Percentiles rank a stretch among this genome's conserved stretches.
phyloP scores from a whole-genome alignment of 2,113 vertebrate genomes.

The Rhipidura dahli region DNA sequence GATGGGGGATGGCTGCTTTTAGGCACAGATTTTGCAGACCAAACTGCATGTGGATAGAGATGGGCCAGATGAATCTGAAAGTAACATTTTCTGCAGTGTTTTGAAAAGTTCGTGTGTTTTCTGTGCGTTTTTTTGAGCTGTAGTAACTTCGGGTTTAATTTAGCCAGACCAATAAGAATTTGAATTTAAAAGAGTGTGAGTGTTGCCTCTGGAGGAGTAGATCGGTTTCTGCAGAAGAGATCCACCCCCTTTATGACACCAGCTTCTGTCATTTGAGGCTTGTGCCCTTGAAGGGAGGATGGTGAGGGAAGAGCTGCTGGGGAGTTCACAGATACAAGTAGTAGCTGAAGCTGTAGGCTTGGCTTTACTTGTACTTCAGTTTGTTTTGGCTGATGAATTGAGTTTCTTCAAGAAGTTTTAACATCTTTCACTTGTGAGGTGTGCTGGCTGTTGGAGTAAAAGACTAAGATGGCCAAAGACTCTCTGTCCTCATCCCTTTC shows the following conservation, averaged over 20 bases:
- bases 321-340: background rate
- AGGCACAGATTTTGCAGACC: background rate
- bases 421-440: background rate
- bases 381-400: background rate
- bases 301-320: background rate
- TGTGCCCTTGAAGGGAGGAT: background rate
- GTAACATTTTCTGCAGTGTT: background rate
- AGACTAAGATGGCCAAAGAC: background rate
- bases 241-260: rapidly evolving
- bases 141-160: background rate
- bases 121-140: background rate
- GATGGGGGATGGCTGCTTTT: background rate
- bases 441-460: background rate
- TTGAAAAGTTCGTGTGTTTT: background rate
- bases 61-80: background rate
- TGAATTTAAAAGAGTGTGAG: background rate
- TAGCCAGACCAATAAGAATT: background rate
- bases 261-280: background rate
- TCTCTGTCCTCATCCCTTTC: rapidly evolving
- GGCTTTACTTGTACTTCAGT: background rate
- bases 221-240: background rate
- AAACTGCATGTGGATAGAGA: background rate
- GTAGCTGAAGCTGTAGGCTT: background rate
- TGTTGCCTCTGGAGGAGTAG: background rate
- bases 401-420: background rate